Evolutionary conservation across 2,888 invertebrate species (phyloP).

Genomic region (Tyria jacobaeae): DNA sequence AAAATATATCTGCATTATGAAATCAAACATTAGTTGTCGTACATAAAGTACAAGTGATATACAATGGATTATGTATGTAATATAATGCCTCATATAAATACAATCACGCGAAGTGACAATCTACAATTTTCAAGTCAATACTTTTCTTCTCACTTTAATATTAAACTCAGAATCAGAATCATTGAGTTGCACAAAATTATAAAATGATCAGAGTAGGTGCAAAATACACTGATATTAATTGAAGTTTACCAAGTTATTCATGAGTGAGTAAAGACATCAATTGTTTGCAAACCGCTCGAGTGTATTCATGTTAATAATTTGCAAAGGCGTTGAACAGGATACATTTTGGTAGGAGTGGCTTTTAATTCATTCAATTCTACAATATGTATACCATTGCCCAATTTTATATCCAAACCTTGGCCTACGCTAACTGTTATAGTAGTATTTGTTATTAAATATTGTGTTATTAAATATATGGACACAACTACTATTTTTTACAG

Average conservation of each 20-base stretch:
- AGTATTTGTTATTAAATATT: too few species aligned
- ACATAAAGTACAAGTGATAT: background rate
- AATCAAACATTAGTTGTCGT: background rate
- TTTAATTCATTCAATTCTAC: constrained; percentile 7
- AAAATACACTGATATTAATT: constrained; percentile 9
- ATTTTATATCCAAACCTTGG: background rate
- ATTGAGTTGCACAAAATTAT: constrained; percentile 7
- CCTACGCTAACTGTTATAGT: background rate
- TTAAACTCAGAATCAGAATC: constrained; percentile 1
- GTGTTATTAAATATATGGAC: too few species aligned
- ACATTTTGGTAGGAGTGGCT: constrained; percentile 5
- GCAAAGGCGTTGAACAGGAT: constrained; percentile 15
- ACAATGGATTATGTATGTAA: too few species aligned
- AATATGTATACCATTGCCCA: too few species aligned
- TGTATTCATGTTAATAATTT: constrained; percentile 11
- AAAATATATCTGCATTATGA: too few species aligned
- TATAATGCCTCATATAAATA: too few species aligned
- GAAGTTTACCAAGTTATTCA: constrained; percentile 5
- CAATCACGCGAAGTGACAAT: too few species aligned
- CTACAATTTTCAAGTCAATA: background rate
- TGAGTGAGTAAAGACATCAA: constrained; percentile 5
- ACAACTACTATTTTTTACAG: too few species aligned
- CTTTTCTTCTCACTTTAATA: background rate
- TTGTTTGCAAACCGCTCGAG: constrained; percentile 11
- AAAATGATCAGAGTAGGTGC: constrained; percentile 6